Percentiles rank a stretch among this genome's conserved stretches.
Evolutionary conservation across 37 sponge, comb jelly and placozoan genomes (phyloP).

Genomic region (Axinella damicornis): DNA sequence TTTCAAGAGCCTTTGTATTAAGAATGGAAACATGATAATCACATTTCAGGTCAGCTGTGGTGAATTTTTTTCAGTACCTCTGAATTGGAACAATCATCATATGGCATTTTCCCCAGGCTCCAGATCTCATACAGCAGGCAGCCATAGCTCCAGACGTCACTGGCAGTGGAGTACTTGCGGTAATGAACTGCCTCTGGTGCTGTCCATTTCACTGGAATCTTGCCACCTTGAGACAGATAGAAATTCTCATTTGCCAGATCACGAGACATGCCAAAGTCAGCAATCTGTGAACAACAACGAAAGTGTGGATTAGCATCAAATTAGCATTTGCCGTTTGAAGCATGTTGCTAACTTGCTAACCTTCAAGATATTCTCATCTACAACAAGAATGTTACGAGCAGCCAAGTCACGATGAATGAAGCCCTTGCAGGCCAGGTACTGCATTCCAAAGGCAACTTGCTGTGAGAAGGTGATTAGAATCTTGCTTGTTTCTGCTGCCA

Average conservation of each 20-base stretch:
- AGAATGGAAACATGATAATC: too few species aligned
- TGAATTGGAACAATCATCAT: constrained; percentile 4
- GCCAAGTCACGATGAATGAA: too few species aligned
- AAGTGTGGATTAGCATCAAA: too few species aligned
- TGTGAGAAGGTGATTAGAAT: too few species aligned
- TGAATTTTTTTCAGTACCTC: constrained; percentile 14
- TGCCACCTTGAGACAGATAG: constrained; percentile 50
- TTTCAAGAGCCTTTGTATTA: constrained; percentile 7
- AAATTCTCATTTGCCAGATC: constrained; percentile 42
- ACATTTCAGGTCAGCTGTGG: not conserved
- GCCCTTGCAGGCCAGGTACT: too few species aligned
- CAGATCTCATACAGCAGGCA: constrained; percentile 26
- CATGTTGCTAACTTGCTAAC: too few species aligned
- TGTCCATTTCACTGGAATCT: constrained; percentile 69
- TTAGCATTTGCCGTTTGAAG: too few species aligned
- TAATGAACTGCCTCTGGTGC: constrained; percentile 50
- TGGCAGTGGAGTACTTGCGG: not conserved
- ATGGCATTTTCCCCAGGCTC: constrained; percentile 52
- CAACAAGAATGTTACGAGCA: too few species aligned
- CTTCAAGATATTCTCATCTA: too few species aligned
- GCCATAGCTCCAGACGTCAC: not conserved
- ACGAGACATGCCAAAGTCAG: constrained; percentile 77
- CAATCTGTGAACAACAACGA: constrained; percentile 30
- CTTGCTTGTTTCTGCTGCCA: too few species aligned
- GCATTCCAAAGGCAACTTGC: too few species aligned